These are phyloP conservation scores for Tylochromis polylepis DNA, from an alignment of 2,113 vertebrate species.

Conservation along the genomic window DNA sequence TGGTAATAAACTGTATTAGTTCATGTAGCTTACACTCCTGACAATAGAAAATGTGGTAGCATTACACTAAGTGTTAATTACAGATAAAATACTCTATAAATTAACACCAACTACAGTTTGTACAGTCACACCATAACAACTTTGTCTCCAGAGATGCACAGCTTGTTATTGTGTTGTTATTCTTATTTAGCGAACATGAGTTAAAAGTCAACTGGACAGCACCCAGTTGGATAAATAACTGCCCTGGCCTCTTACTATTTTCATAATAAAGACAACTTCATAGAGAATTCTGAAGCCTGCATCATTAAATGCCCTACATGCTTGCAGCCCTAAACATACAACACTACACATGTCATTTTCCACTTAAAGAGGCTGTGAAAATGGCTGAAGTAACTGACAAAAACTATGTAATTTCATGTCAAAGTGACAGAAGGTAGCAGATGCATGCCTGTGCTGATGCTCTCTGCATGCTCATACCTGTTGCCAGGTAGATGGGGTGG, in stretches of 20 bases:
- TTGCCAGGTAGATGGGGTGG: conserved; percentile 91
- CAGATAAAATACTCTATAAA: neutral
- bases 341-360: neutral
- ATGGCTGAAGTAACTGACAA: neutral
- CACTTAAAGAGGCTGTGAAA: neutral
- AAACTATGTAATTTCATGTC: neutral
- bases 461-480: conserved; percentile 74
- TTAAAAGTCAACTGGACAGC: neutral
- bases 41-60: neutral
- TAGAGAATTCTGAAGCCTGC: neutral
- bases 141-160: neutral
- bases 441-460: neutral
- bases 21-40: neutral
- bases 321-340: neutral
- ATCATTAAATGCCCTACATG: neutral
- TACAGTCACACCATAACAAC: neutral
- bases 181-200: neutral
- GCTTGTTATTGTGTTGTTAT: neutral
- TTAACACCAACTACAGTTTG: neutral
- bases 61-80: neutral
- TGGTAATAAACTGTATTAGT: neutral
- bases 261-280: neutral
- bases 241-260: neutral
- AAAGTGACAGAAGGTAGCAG: neutral
- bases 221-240: neutral